A percentile compares a stretch with the other conserved stretches of the same genome.
phyloP scores from a whole-genome alignment of 2,797 vertebrate species.

The Apogon talboti region DNA sequence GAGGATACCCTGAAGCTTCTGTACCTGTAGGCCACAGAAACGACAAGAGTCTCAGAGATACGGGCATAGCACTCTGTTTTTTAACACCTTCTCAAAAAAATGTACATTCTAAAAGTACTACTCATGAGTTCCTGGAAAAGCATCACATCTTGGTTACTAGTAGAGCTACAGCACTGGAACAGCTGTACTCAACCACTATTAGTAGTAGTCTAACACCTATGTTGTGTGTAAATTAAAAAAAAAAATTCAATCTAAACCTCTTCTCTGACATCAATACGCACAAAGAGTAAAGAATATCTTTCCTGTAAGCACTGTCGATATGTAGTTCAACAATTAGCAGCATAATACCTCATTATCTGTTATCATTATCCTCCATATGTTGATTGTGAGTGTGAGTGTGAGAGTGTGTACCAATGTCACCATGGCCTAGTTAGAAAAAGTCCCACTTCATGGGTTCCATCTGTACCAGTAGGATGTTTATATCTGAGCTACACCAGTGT shows the following conservation, averaged over 20 bases:
- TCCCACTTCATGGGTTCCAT: conserved; percentile 32
- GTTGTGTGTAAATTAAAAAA: conserved; percentile 15
- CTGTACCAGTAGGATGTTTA: conserved; percentile 36
- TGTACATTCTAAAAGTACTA: too few species aligned
- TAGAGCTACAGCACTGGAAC: conserved; percentile 1
- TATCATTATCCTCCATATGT: conserved; percentile 52
- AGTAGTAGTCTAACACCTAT: conserved; percentile 15
- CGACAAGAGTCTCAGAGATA: conserved; percentile 5
- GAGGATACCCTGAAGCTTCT: conserved; percentile 96
- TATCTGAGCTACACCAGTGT: conserved; percentile 18
- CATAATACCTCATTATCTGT: conserved; percentile 40
- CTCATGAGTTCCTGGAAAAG: neutral
- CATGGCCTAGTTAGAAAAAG: conserved; percentile 51
- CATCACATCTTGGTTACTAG: conserved; percentile 4
- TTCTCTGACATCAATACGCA: neutral
- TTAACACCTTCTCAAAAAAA: too few species aligned
- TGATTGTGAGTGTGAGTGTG: conserved; percentile 16
- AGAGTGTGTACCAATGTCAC: conserved; percentile 32
- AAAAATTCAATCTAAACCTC: too few species aligned
- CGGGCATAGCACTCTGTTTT: neutral
- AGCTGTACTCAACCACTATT: conserved; percentile 13
- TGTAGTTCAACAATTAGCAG: conserved; percentile 8
- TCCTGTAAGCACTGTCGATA: conserved; percentile 29
- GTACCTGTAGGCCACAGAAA: conserved; percentile 86
- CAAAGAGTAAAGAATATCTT: conserved; percentile 5